These are phyloP conservation scores for Perithous albicinctus DNA, from an alignment of 2,888 invertebrate species.

Conservation along the genomic window DNA sequence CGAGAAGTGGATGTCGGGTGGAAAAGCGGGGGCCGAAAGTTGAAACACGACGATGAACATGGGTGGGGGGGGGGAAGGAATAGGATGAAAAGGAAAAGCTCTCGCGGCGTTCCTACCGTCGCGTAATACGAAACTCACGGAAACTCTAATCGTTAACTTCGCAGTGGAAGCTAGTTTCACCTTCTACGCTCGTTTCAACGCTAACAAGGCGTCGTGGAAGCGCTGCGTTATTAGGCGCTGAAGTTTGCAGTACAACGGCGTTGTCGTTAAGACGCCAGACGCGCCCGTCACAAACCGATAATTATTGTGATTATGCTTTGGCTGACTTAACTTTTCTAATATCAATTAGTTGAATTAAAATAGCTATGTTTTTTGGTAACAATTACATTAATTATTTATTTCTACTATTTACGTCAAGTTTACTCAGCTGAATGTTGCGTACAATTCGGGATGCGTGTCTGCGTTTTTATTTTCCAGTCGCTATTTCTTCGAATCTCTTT, in stretches of 20 bases:
- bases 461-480: too few species aligned
- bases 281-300: constrained; percentile 48
- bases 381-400: constrained; percentile 1
- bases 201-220: constrained; percentile 51
- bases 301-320: constrained; percentile 47
- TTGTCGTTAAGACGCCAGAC: constrained; percentile 27
- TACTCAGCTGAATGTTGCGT: too few species aligned
- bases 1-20: constrained; percentile 7
- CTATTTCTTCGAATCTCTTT: too few species aligned
- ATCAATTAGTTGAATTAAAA: constrained; percentile 41
- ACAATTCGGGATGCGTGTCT: too few species aligned
- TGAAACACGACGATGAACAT: constrained; percentile 27
- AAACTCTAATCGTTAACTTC: constrained; percentile 74
- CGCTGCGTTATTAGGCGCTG: constrained; percentile 33
- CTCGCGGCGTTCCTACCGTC: constrained; percentile 11
- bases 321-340: constrained; percentile 36
- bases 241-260: constrained; percentile 49
- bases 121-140: constrained; percentile 71
- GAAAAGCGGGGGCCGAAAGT: background rate
- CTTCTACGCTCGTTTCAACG: constrained; percentile 50
- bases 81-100: constrained; percentile 28
- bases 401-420: too few species aligned
- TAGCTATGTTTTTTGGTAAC: constrained; percentile 1
- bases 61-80: too few species aligned
- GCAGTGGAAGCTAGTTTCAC: constrained; percentile 62